Conservation (phyloP, 2,888 invertebrate species). For the Keiferia lycopersicella region DNA sequence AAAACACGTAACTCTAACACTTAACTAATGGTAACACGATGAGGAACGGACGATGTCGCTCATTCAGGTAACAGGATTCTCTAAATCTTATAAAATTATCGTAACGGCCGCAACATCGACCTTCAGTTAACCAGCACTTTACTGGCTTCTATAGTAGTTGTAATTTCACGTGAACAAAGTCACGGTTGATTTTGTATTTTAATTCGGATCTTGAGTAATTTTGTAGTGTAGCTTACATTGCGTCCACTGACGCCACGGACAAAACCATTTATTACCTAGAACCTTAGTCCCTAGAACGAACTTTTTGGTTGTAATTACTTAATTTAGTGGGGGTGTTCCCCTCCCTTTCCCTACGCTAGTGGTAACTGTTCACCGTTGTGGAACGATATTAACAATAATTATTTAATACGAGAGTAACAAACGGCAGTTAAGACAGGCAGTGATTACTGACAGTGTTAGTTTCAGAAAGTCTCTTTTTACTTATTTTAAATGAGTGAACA, state of each 20-base stretch:
- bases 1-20: conserved; percentile 70
- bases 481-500: conserved; percentile 24
- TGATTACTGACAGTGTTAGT: conserved; percentile 63
- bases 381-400: conserved; percentile 74
- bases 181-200: background rate
- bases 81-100: conserved; percentile 35
- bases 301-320: conserved; percentile 80
- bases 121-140: background rate
- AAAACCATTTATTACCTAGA: conserved; percentile 64
- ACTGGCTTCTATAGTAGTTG: background rate
- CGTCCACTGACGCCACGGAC: conserved; percentile 41
- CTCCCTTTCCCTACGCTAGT: conserved; percentile 55
- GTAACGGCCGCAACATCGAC: background rate
- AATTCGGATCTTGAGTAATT: conserved; percentile 16
- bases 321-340: conserved; percentile 65
- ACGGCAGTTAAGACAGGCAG: conserved; percentile 68
- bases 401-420: conserved; percentile 62
- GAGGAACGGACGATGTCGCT: conserved; percentile 77
- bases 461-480: conserved; percentile 49
- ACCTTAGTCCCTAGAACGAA: conserved; percentile 80
- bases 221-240: conserved; percentile 15
- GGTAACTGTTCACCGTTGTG: conserved; percentile 82
- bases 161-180: background rate
- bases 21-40: conserved; percentile 80
- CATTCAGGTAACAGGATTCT: conserved; percentile 75